phyloP scores from a whole-genome alignment of 2,797 vertebrate genomes.

The Esox lucius region DNA sequence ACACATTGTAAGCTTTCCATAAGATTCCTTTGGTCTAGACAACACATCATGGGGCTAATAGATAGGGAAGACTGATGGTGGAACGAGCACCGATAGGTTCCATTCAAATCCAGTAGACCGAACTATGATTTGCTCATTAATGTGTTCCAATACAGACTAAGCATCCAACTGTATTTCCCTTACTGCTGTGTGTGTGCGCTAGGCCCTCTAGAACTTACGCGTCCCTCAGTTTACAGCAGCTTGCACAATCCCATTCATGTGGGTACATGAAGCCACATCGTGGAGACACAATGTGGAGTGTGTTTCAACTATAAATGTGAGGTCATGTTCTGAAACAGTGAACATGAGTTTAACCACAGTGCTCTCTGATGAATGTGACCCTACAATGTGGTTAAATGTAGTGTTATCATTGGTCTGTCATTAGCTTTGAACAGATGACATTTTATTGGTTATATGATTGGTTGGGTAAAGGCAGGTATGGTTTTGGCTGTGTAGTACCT shows the following conservation, averaged over 20 bases:
- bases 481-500: constrained; percentile 74
- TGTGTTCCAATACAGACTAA: not conserved
- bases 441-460: not conserved
- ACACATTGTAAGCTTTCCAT: not conserved
- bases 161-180: too few species aligned
- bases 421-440: not conserved
- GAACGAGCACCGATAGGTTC: not conserved
- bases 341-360: too few species aligned
- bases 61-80: not conserved
- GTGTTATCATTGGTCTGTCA: not conserved
- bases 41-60: not conserved
- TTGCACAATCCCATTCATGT: not conserved
- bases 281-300: too few species aligned
- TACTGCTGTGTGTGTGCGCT: not conserved
- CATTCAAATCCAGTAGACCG: not conserved
- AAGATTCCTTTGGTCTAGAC: not conserved
- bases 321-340: too few species aligned
- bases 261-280: not conserved
- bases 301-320: too few species aligned
- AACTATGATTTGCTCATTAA: not conserved
- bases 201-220: not conserved
- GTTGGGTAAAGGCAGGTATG: not conserved
- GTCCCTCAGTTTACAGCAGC: not conserved
- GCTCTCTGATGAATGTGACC: not conserved
- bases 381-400: not conserved